These are phyloP conservation scores for Parelbella ahira DNA, from an alignment of 2,888 invertebrate genomes.

Conservation along the genomic window DNA sequence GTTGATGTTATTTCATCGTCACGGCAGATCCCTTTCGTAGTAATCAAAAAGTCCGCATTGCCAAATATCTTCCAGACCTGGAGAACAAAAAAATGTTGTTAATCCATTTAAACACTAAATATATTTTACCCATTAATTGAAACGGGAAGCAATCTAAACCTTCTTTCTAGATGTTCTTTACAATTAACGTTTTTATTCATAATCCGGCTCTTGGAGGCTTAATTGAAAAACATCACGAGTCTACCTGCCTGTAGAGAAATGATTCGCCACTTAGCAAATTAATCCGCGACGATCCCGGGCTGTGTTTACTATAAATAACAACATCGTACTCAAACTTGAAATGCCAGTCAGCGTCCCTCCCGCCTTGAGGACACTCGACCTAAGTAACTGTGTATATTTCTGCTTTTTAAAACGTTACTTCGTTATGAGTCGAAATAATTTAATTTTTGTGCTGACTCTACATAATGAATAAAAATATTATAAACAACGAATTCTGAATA, in stretches of 20 bases:
- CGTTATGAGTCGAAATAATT: too few relatives aligned
- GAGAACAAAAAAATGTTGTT: too few relatives aligned
- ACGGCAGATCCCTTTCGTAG: too few relatives aligned
- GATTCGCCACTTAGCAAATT: conserved; percentile 28
- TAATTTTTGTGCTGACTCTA: too few relatives aligned
- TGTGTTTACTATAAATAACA: conserved; percentile 24
- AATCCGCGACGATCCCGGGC: conserved; percentile 17
- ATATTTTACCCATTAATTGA: too few relatives aligned
- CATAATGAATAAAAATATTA: too few relatives aligned
- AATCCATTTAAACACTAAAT: conserved; percentile 3
- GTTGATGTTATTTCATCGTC: too few relatives aligned
- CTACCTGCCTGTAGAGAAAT: conserved; percentile 17
- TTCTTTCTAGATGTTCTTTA: conserved; percentile 17
- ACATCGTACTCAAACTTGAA: conserved; percentile 30
- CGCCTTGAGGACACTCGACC: conserved; percentile 33
- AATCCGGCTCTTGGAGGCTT: conserved; percentile 12
- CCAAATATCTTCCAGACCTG: too few relatives aligned
- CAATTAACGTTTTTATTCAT: conserved; percentile 22
- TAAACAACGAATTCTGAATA: too few relatives aligned
- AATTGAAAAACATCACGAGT: conserved; percentile 22
- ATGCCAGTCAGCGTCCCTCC: conserved; percentile 11
- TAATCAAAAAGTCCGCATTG: too few relatives aligned
- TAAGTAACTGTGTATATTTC: too few relatives aligned
- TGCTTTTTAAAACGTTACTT: too few relatives aligned
- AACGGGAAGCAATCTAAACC: conserved; percentile 3